phyloP scores from a whole-genome alignment of 2,797 vertebrate species.

The Bryconaethiops microstoma region DNA sequence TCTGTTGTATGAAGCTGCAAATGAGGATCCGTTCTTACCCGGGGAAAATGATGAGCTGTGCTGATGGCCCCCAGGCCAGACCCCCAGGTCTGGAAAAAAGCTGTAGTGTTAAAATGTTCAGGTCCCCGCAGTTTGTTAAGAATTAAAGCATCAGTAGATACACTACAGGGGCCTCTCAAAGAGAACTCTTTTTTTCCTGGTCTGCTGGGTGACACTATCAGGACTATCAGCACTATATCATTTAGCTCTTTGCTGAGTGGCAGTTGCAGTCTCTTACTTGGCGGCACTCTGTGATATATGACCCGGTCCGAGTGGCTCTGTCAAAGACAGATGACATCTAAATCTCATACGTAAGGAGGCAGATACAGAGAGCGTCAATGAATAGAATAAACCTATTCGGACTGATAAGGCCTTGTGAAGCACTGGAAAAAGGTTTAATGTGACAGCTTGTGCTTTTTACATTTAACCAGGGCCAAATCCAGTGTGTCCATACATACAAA shows the following conservation, averaged over 20 bases:
- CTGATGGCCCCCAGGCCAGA: no score
- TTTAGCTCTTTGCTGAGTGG: slow-evolving; percentile 47
- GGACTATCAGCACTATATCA: slow-evolving; percentile 26
- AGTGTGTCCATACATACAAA: slow-evolving; percentile 78
- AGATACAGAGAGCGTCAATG: slow-evolving; percentile 30
- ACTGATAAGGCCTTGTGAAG: slow-evolving; percentile 64
- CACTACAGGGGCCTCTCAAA: background rate
- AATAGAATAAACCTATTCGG: slow-evolving; percentile 42
- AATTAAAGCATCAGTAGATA: no score
- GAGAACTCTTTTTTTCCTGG: background rate
- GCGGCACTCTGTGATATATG: slow-evolving; percentile 46
- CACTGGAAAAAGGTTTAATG: slow-evolving; percentile 58
- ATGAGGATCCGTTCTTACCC: no score
- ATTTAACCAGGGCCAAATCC: slow-evolving; percentile 76
- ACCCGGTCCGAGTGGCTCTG: slow-evolving; percentile 48
- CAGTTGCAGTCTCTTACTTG: slow-evolving; percentile 29
- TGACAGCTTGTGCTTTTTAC: slow-evolving; percentile 75
- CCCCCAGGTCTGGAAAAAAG: no score
- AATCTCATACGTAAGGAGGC: slow-evolving; percentile 57
- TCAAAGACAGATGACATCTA: slow-evolving; percentile 57
- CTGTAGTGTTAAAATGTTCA: no score
- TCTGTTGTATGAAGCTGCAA: no score
- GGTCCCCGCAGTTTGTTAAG: no score
- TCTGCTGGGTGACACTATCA: slow-evolving; percentile 7
- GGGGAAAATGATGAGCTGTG: no score